Base-by-base conservation (phyloP, 2,888 invertebrate genomes). In the Rhogogaster chlorosoma region DNA sequence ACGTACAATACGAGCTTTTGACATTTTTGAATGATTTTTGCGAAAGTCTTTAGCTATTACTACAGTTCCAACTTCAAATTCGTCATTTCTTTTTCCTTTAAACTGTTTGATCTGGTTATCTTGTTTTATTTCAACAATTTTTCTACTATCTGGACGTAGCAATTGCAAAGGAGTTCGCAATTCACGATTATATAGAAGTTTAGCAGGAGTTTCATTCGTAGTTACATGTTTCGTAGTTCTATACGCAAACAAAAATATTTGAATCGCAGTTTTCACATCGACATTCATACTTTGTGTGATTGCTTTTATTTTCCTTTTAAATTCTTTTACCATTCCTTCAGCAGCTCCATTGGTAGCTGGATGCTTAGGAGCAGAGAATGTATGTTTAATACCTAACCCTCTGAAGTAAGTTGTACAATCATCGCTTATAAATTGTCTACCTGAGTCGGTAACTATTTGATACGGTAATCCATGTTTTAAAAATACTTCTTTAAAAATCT, bases 241-340 rank as follows among this genome's bases (percentile, higher is more conserved):
- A 45, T 83, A 77, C 18, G 73, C 84, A 22, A 61, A 82, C 12
- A 84, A 26, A 9, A 84, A 83, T 38, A 38, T 38, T 38, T 38
- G 38, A 38, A 38, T 6, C 38, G 38, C 38, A 38, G 6, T 38
- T 6, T 38, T 2, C 2, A 38, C 38, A 6, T 38, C 6, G 2
- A 38, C 38, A 38, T 38, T 38, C n/a, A n/a, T n/a, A n/a, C n/a
- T n/a, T n/a, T n/a, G 38, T 38, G 38, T 38, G 6, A 38, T 38
- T 6, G 38, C 38, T 6, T 38, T 75, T 0, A 88, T 42, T n/a
- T 80, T 77, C 26, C 75, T 77, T 85, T 89, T 88, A 26, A 89
- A 86, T 2, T 86, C 87, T 29, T 85, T 85, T 4, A 88, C 88
- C 64, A 89, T 87, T 36, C 85, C 80, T 77, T 88, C 87, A 7